Evolutionary conservation across 2,888 invertebrate genomes (phyloP), one percentile per base, ranked within the genome.

Genomic region (Thyatira batis): DNA sequence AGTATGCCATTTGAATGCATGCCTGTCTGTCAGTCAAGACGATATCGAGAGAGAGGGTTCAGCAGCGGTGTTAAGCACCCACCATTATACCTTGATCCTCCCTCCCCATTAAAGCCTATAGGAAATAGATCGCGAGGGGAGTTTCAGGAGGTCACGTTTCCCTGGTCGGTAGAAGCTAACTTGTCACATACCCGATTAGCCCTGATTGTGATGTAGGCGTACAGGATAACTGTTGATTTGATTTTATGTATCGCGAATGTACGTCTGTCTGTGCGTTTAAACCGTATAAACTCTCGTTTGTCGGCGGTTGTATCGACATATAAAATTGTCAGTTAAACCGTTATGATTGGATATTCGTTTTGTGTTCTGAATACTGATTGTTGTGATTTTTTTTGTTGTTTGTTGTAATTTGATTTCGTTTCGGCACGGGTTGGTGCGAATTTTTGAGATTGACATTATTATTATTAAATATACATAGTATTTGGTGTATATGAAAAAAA

Each of bases 1-100:
- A 94, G 93, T 93, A 94, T 93, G 93, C 94, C 87, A 94, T 94
- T 94, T 94, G 94, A 94, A 94, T 94, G 94, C 94, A 94, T 94
- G 92, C 94, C 93, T 93, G 94, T 94, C 94, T 92, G 94, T 94
- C 94, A 94, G 93, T 92, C 92, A 92, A 91, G 92, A 93, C 92
- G 84, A 76, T 85, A 77, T 81, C 71, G 81, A 77, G 81, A 84
- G 80, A 71, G 76, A 39, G 39, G 85, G 81, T 73, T 68, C 76
- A 80, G 83, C 39, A 83, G 78, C 81, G 83, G 86, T 84, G 85
- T 80, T 80, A 70, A 77, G 69, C 62, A 67, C 67, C 77, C 65
- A 45, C 89, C 82, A 82, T 45, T 53, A 1, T 55, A 54, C 21
- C 21, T 28, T 61, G 83, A 71, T 53, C 84, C 60, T 3, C 68